Evolutionary conservation across 2,888 invertebrate genomes (phyloP), one percentile per base, ranked within the genome.

Genomic region (Brenthis daphne): DNA sequence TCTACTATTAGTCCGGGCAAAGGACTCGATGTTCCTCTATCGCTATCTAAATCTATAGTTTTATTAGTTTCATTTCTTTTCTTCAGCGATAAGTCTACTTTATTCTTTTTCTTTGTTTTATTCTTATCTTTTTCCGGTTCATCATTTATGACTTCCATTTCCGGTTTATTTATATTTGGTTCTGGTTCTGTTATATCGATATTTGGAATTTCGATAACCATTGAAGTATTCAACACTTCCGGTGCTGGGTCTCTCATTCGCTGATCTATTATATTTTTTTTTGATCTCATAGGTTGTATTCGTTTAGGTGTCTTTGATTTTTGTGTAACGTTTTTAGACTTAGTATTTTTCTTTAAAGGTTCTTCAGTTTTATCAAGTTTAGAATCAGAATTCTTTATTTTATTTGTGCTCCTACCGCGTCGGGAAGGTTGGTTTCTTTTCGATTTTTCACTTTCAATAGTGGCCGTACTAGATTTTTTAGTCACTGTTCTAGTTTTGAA

Each of bases 1-100:
- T 91, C 91, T 29, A 90, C 82, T 4, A 87, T 72, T 13, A 92
- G 78, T 0, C 81, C 86, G 1, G 91, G 90, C 51, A 91, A 76
- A 6, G 90, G 87, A 74, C 90, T 89, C 57, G 77, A 76, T 16
- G 85, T 83, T 74, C 85, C 83, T 53, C 80, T 80, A 63, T 76
- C 72, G 63, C 65, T 58, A 68, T 67, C 70, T 63, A 65, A 72
- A 69, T 76, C 69, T 56, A 63, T 73, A 24, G 60, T 51, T 57
- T 29, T 57, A 24, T 71, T 74, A 71, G 74, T 71, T 37, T n/a
- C 43, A 54, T 64, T 68, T 16, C 64, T 67, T n/a, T 73, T 73
- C 16, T 72, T 69, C 65, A 69, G 58, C 68, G 72, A 70, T 63
- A 74, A 55, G 20, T 72, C 64, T 68, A 75, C 67, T 73, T 76